Percentiles rank a stretch among this genome's conserved stretches.
Conservation (phyloP, 2,113 vertebrate species). For the Harpagus bidentatus region DNA sequence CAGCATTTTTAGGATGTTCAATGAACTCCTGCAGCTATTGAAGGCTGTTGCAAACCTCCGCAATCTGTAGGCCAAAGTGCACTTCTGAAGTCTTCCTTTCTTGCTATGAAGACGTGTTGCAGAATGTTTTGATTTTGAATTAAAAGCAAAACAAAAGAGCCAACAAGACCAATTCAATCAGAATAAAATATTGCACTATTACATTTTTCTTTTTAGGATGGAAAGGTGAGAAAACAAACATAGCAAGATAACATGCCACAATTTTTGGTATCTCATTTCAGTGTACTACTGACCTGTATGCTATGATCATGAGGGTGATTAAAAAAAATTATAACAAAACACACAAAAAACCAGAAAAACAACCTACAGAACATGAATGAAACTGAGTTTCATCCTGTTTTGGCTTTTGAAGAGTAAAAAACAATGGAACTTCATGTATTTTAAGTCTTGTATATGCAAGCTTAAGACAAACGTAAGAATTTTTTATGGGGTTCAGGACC, state of each 20-base stretch:
- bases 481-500: not conserved
- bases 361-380: not conserved
- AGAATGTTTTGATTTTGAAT: not conserved
- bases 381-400: not conserved
- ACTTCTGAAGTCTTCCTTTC: not conserved
- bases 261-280: fast-evolving
- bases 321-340: not conserved
- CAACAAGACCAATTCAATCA: not conserved
- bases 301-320: not conserved
- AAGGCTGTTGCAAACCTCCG: not conserved
- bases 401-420: not conserved
- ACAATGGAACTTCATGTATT: not conserved
- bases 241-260: not conserved
- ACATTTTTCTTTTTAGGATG: not conserved
- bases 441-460: not conserved
- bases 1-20: not conserved
- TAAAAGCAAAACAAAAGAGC: not conserved
- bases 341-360: not conserved
- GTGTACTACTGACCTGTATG: not conserved
- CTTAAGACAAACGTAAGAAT: not conserved
- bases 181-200: not conserved
- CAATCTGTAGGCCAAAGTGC: not conserved
- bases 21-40: not conserved
- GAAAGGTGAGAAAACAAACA: not conserved
- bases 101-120: fast-evolving